Evolutionary conservation across 1,140 invertebrate species (phyloP), one percentile per base, ranked within the genome.

Genomic region (Periplaneta americana): DNA sequence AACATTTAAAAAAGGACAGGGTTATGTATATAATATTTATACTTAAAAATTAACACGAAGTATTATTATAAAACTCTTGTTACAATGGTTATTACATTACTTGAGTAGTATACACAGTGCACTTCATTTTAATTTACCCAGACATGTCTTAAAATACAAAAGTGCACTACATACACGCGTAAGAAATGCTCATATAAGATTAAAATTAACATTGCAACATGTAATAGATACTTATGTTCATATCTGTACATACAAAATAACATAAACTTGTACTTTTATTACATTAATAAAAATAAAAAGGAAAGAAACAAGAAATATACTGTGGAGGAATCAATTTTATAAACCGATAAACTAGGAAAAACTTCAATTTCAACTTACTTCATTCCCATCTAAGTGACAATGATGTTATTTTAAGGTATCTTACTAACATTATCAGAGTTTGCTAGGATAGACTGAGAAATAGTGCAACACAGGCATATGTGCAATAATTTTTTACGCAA

Each of bases 11-110:
- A 35, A 78, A 78, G 18, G n/a, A 35, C n/a, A 34, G 28, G 18
- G 28, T 34, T 36, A 31, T 36, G n/a, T 78, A 78, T 36, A 77
- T 77, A 22, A 77, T 35, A 78, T 78, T 13, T 28, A 28, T 36
- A 34, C 34, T 39, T 35, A 39, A 11, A 78, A 39, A 39, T 34
- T 78, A 36, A 78, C 28, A n/a, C 28, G 22, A 34, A 78, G n/a
- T 78, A 36, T 78, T 78, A 36, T 34, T 78, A 78, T 34, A 78
- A 78, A 75, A 75, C 34, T 36, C 28, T n/a, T n/a, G n/a, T 39
- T 36, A 39, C 34, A 22, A 34, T 28, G 36, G 28, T 36, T 28
- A 78, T 28, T 78, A 36, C 28, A 78, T 78, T 78, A 36, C 6
- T 31, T 36, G 34, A 36, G 34, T 28, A 15, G 4, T 15, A 39